Base-by-base conservation (phyloP, 2,797 vertebrate genomes). In the Premnoplex brunnescens region DNA sequence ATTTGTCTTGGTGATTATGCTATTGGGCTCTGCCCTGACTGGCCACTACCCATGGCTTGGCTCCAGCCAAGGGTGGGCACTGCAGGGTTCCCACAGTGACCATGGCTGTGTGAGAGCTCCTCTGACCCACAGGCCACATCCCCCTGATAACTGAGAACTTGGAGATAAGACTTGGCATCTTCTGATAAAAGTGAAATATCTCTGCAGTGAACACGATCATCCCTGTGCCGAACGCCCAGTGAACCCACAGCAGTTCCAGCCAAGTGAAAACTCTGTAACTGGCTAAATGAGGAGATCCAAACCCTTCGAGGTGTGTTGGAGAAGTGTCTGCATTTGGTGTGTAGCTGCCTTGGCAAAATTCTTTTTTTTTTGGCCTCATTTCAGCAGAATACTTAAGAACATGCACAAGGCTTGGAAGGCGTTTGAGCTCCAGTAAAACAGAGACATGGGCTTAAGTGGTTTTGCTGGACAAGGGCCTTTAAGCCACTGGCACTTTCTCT, bases 321-420 rank as follows among this genome's bases (percentile, higher is more conserved):
- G 63, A 55, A 56, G 54, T 16, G 83, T 55, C 73, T 77, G 68
- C 14, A 6, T 32, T 77, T 73, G 72, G 44, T 58, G 46, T 22
- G 28, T 7, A 22, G 72, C 85, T 27, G 48, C 67, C 72, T 82
- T 17, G 72, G 75, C 85, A 81, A 66, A 77, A 85, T 68, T 60
- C 59, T 55, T 66, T 55, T 34, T 34, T 46, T 46, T 82, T 41
- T 95, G 95, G 95, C 92, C 86, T 79, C 59, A 12, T 0, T 91
- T 96, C 96, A 95, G 86, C 84, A 89, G 72, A 90, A 81, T 93
- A 91, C 90, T 95, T 85, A 84, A 62, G 85, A 66, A 49, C 26
- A 66, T 12, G 28, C 55, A 39, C 46, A 79, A 36, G 77, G 9
- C 44, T 94, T 85, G 92, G 93, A 94, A 84, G 52, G 17, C 0